A percentile compares a stretch with the other conserved stretches of the same genome.
Evolutionary conservation across 30 jellyfish, hydroid and myxozoan genomes (phyloP).

Genomic region (Hydractinia symbiolongicarpus): DNA sequence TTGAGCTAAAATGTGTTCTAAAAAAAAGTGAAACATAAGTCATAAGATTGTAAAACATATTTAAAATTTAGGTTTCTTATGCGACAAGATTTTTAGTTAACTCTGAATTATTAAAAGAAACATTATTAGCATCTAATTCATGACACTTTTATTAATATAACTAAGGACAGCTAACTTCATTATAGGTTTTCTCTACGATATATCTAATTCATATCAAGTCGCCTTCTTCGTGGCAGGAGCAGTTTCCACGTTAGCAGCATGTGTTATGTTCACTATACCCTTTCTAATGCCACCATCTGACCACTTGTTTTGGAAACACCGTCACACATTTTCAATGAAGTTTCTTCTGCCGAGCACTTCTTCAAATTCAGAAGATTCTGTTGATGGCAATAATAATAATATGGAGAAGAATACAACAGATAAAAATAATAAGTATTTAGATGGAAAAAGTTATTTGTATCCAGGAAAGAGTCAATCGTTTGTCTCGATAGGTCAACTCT

Average conservation of each 20-base stretch:
- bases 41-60: too few relatives aligned
- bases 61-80: too few relatives aligned
- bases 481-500: neutral
- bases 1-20: neutral
- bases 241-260: conserved; percentile 81
- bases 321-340: conserved; percentile 22
- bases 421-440: neutral
- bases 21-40: too few relatives aligned
- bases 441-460: conserved; percentile 1
- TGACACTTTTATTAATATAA: too few relatives aligned
- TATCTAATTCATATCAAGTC: conserved; percentile 86
- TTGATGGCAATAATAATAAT: neutral
- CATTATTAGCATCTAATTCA: too few relatives aligned
- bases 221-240: conserved; percentile 99
- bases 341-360: conserved; percentile 4
- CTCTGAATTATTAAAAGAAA: too few relatives aligned
- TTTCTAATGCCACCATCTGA: conserved; percentile 97
- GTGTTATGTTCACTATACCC: conserved; percentile 84
- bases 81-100: too few relatives aligned
- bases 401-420: neutral
- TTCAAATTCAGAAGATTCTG: neutral
- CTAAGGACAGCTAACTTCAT: neutral
- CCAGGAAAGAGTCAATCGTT: neutral
- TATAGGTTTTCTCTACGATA: conserved; percentile 79
- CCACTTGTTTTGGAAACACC: conserved; percentile 69